Evolutionary conservation across 2,113 vertebrate genomes (phyloP), one percentile per base, ranked within the genome.

Genomic region (Trematomus loennbergii): DNA sequence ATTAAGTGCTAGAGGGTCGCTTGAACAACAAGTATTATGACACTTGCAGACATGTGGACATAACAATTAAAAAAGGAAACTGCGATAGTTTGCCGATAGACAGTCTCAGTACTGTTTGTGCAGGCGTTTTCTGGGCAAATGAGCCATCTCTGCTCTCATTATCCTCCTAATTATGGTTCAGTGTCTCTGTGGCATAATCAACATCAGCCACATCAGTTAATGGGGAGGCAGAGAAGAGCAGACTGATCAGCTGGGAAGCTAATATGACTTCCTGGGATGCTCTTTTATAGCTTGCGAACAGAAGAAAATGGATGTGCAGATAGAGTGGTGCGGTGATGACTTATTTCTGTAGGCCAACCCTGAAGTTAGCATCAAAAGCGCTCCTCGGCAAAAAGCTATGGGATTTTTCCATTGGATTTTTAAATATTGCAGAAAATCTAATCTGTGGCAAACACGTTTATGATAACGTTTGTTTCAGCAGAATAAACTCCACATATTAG

Each of bases 141-240:
- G 93, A 89, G 90, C 92, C 80, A 88, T 91, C 90, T 91, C 90
- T 89, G 87, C 83, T 91, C 87, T 93, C 88, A 90, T 95, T 93
- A 93, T 91, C 79, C 57, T 79, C 71, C 85, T 93, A 94, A 95
- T 94, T 93, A 93, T 84, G 75, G 64, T 85, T 88, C 76, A 82
- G 77, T 45, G 81, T 89, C 90, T 93, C 88, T 66, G 87, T 85
- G 79, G 92, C 80, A 78, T 92, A 93, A 94, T 94, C 89, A 91
- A 89, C 92, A 93, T 93, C 90, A 91, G 89, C 87, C 83, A 90
- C 79, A 80, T 94, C 84, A 84, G 87, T 91, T 93, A 91, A 92
- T 87, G 80, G 84, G 73, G 78, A 75, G 62, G 84, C 66, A 87
- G 84, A 76, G 75, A 78, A 74, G 82, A 82, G 77, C 83, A 78